A percentile compares a stretch with the other conserved stretches of the same genome.
These are phyloP conservation scores for Polydrusus tereticollis DNA, from an alignment of 2,888 invertebrate species.

Conservation along the genomic window DNA sequence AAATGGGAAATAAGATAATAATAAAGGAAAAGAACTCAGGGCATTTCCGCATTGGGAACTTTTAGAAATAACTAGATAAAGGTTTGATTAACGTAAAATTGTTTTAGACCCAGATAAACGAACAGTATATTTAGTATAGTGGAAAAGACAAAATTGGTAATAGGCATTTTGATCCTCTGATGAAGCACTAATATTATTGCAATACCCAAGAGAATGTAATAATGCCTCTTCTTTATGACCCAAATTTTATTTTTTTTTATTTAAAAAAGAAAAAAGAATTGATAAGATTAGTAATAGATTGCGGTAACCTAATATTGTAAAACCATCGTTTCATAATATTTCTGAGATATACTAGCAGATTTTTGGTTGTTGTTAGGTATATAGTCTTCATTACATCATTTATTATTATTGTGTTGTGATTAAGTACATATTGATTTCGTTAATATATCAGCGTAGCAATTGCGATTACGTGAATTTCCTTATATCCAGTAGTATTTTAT, in stretches of 20 bases:
- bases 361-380: too few species aligned
- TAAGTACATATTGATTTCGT: too few species aligned
- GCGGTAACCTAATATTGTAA: too few species aligned
- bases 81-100: constrained; percentile 13
- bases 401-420: too few species aligned
- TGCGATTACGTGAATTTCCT: too few species aligned
- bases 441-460: too few species aligned
- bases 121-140: background rate
- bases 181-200: background rate
- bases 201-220: background rate
- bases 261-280: too few species aligned
- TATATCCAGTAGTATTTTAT: too few species aligned
- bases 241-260: background rate
- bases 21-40: constrained; percentile 19
- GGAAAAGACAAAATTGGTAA: background rate
- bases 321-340: too few species aligned
- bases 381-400: too few species aligned
- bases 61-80: constrained; percentile 12
- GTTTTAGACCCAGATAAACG: background rate
- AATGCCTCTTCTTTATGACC: background rate
- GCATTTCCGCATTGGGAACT: constrained; percentile 24
- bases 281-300: too few species aligned
- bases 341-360: too few species aligned
- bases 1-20: constrained; percentile 29
- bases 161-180: constrained; percentile 1